Evolutionary conservation across 2,797 vertebrate species (phyloP), one percentile per base, ranked within the genome.

Genomic region (Sebastes kiyomatsui): DNA sequence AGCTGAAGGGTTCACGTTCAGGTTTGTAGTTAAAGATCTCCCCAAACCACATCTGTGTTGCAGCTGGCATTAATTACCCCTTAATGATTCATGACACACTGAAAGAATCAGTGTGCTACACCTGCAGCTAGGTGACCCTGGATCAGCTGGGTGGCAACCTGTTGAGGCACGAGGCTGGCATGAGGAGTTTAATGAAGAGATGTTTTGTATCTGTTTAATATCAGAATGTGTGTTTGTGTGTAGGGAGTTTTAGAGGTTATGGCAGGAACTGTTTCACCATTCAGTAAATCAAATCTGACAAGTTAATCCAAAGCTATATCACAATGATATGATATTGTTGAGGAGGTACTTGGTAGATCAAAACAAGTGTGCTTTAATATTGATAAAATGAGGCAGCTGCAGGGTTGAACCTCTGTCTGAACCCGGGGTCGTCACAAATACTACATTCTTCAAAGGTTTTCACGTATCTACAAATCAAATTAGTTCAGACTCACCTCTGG

Each of bases 401-500:
- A 73, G 73, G 72, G 59, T 68, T 70, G n/a, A 25, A 78, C 75
- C 68, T 75, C 30, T 2, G 16, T 30, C 80, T 91, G 71, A 91
- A 87, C 79, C 68, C 75, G 38, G 1, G 32, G 61, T 69, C 30
- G 20, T 7, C 38, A 69, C 46, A 75, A 83, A 82, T 65, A 64
- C 30, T 42, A 55, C 25, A 77, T 83, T 84, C 82, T 73, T n/a
- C 16, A 74, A 71, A 72, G 23, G 23, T 80, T 73, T 88, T 56
- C 64, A 81, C 14, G 13, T 64, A 80, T 83, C 75, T 78, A 82
- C 79, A 77, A 73, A 89, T 91, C 77, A 82, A 71, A 82, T 61
- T 20, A 18, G 75, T 73, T 87, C 69, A 85, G 76, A 80, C 58
- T 80, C 70, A 80, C 54, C 2, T 84, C 22, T 92, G 89, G 90